A percentile compares a stretch with the other conserved stretches of the same genome.
These are phyloP conservation scores for Spatula clypeata DNA, from an alignment of 2,797 vertebrate genomes.

Conservation along the genomic window DNA sequence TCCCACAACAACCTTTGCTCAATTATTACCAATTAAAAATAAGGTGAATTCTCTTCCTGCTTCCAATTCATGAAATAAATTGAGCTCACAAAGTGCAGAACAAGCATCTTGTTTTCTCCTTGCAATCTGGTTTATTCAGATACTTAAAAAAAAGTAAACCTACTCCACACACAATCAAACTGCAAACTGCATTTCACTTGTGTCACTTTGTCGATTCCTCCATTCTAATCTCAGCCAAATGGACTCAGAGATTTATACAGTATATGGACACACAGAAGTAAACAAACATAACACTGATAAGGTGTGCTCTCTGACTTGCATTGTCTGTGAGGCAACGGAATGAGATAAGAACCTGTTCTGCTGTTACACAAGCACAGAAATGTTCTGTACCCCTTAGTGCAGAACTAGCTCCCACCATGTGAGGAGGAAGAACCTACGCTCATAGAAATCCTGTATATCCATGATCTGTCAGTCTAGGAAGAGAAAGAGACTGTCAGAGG, in stretches of 20 bases:
- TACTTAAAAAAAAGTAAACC: slow-evolving; percentile 28
- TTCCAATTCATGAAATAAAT: slow-evolving; percentile 22
- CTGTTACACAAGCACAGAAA: background rate
- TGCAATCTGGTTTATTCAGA: slow-evolving; percentile 17
- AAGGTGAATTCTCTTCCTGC: background rate
- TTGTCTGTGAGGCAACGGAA: slow-evolving; percentile 28
- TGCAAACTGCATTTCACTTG: slow-evolving; percentile 37
- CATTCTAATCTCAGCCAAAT: slow-evolving; percentile 49
- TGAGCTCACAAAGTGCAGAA: background rate
- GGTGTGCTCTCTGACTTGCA: background rate
- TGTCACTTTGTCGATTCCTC: slow-evolving; percentile 50
- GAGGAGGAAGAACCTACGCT: background rate
- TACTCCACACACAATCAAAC: slow-evolving; percentile 25
- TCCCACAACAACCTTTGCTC: background rate
- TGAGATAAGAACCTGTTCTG: slow-evolving; percentile 37
- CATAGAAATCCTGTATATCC: background rate
- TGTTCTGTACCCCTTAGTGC: background rate
- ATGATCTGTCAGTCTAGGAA: background rate
- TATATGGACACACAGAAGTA: slow-evolving; percentile 18
- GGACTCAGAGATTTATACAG: slow-evolving; percentile 6
- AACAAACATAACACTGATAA: slow-evolving; percentile 44
- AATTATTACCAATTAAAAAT: background rate
- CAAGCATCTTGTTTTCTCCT: background rate
- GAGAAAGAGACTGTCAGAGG: background rate
- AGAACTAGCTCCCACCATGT: background rate